Conservation (phyloP, 2,888 invertebrate species). For the Leptogaster cylindrica region DNA sequence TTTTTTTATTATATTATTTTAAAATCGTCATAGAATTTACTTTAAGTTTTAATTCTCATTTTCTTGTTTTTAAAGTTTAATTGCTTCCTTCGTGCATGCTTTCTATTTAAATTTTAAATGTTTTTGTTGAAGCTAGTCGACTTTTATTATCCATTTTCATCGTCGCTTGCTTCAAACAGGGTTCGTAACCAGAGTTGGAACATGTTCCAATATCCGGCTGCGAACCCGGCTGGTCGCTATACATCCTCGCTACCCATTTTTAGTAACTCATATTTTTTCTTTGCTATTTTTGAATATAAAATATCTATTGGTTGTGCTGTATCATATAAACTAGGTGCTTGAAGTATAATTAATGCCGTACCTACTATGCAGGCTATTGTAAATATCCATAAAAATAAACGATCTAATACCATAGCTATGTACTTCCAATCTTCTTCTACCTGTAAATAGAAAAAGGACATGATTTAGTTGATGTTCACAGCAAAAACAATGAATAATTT, state of each 20-base stretch:
- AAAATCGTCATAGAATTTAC: conserved; percentile 7
- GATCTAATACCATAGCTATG: conserved; percentile 92
- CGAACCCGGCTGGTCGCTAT: conserved; percentile 63
- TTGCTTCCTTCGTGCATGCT: not conserved
- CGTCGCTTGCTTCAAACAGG: conserved; percentile 71
- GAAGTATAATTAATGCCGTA: conserved; percentile 84
- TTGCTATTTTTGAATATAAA: conserved; percentile 88
- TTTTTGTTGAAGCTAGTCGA: not conserved
- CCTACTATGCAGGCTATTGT: conserved; percentile 92
- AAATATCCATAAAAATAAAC: conserved; percentile 95
- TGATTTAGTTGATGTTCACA: conserved; percentile 4
- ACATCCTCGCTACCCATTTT: conserved; percentile 77
- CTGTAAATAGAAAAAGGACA: conserved; percentile 66
- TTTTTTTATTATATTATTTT: conserved; percentile 14
- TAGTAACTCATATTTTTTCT: conserved; percentile 85
- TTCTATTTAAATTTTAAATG: not conserved
- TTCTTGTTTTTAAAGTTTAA: not conserved
- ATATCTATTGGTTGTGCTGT: conserved; percentile 88
- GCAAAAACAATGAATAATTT: too few relatives aligned
- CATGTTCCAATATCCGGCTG: conserved; percentile 71
- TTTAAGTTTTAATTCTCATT: not conserved
- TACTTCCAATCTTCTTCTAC: conserved; percentile 99
- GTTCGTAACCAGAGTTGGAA: conserved; percentile 71
- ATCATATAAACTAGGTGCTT: conserved; percentile 92
- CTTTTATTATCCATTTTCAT: conserved; percentile 60